These are phyloP conservation scores for Gallinago paraguaiae DNA, from an alignment of 2,113 vertebrate genomes.

Conservation along the genomic window DNA sequence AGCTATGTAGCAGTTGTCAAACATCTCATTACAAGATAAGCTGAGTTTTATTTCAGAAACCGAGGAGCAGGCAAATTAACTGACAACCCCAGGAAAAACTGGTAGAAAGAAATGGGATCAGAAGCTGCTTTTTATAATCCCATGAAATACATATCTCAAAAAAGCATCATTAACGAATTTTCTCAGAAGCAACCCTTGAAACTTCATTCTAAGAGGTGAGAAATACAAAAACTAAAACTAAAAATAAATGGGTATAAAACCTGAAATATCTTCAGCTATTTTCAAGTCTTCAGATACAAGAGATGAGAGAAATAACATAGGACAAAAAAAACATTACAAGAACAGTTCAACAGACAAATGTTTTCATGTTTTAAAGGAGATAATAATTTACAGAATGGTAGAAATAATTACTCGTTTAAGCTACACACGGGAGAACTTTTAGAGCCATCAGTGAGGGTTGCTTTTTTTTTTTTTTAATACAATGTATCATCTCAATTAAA, in stretches of 20 bases:
- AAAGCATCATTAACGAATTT: constrained; percentile 17
- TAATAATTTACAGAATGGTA: not conserved
- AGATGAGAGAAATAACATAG: not conserved
- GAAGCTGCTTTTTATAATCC: constrained; percentile 27
- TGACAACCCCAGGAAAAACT: constrained; percentile 20
- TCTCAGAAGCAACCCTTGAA: not conserved
- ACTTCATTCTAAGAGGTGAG: not conserved
- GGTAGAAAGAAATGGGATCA: not conserved
- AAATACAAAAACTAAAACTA: not conserved
- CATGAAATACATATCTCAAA: not conserved
- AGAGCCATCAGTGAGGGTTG: not conserved
- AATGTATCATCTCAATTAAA: not conserved
- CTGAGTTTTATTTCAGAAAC: constrained; percentile 23
- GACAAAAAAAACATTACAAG: not conserved
- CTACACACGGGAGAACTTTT: not conserved
- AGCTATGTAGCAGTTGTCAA: not conserved
- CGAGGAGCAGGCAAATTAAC: constrained; percentile 4
- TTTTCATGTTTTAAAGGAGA: constrained; percentile 2
- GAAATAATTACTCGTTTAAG: constrained; percentile 18
- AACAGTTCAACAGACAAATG: not conserved
- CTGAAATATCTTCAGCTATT: not conserved
- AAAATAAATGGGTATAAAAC: constrained; percentile 6
- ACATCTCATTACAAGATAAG: not conserved
- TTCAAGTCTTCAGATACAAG: not conserved
- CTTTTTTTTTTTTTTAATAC: not conserved